Evolutionary conservation across 2,888 invertebrate genomes (phyloP).

Genomic region (Epirrhoe alternata): DNA sequence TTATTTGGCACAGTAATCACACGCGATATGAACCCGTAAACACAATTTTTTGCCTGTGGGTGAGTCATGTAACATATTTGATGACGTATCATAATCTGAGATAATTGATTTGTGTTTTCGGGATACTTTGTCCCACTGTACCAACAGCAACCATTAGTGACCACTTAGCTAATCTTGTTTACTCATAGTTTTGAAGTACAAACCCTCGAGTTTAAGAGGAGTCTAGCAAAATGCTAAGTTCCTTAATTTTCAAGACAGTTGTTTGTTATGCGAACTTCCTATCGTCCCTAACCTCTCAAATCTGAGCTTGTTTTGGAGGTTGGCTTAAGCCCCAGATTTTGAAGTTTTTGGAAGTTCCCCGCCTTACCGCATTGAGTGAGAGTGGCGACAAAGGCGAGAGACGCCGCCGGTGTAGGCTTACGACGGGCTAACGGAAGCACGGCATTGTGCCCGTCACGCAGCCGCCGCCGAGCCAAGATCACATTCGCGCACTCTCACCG

Average conservation of each 20-base stretch:
- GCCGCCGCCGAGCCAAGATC: constrained; percentile 44
- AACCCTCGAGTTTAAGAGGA: not conserved
- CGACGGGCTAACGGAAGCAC: constrained; percentile 62
- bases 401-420: constrained; percentile 64
- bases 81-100: constrained; percentile 4
- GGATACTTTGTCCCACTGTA: not conserved
- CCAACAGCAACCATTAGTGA: not conserved
- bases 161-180: not conserved
- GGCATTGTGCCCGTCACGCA: constrained; percentile 61
- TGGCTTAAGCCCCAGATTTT: not conserved
- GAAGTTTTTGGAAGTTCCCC: constrained; percentile 18
- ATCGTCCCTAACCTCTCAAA: not conserved
- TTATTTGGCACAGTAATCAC: constrained; percentile 33
- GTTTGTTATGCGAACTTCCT: not conserved
- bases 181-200: too few relatives aligned
- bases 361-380: constrained; percentile 30
- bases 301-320: constrained; percentile 4
- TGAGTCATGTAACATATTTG: constrained; percentile 28
- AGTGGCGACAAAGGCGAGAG: constrained; percentile 42
- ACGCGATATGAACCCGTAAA: constrained; percentile 33
- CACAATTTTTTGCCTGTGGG: constrained; percentile 20
- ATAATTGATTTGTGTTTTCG: not conserved
- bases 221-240: not conserved
- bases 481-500: constrained; percentile 46
- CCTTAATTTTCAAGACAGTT: not conserved